Percentiles rank a stretch among this genome's conserved stretches.
phyloP scores from a whole-genome alignment of 92 coral and sea anemone species.

The Micromussa lordhowensis region DNA sequence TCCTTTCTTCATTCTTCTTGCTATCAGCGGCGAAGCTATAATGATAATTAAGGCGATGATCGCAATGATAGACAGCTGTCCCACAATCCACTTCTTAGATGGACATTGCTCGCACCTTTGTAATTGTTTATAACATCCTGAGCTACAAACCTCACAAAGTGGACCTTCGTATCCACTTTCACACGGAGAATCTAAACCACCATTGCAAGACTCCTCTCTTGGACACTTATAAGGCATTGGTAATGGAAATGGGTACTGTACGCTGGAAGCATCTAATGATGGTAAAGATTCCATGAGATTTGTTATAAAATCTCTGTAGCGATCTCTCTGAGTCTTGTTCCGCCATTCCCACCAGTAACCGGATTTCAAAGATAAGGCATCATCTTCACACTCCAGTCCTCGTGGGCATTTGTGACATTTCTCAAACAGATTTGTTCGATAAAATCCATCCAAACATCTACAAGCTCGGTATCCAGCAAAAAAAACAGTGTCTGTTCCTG shows the following conservation, averaged over 20 bases:
- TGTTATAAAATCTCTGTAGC: neutral
- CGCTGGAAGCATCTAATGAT: neutral
- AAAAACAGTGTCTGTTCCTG: neutral
- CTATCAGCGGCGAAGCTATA: neutral
- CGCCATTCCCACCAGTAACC: no score
- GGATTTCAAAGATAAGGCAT: neutral
- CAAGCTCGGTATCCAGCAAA: slow-evolving; percentile 3
- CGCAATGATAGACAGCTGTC: neutral
- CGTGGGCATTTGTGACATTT: neutral
- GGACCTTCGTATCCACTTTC: no score
- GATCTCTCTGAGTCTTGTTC: neutral
- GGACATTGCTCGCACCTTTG: neutral
- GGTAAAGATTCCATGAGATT: neutral
- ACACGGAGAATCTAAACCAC: no score
- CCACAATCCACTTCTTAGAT: neutral
- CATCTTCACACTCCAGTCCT: neutral
- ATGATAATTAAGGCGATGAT: neutral
- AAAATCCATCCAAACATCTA: neutral
- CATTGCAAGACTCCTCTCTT: no score
- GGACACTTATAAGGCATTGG: no score
- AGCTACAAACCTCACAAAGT: neutral
- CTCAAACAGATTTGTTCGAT: neutral
- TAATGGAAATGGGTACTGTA: neutral
- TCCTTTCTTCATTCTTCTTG: neutral
- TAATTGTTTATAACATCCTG: neutral